Percentiles rank a stretch among this genome's conserved stretches.
These are phyloP conservation scores for Tachina lurida DNA, from an alignment of 2,888 invertebrate species.

Conservation along the genomic window DNA sequence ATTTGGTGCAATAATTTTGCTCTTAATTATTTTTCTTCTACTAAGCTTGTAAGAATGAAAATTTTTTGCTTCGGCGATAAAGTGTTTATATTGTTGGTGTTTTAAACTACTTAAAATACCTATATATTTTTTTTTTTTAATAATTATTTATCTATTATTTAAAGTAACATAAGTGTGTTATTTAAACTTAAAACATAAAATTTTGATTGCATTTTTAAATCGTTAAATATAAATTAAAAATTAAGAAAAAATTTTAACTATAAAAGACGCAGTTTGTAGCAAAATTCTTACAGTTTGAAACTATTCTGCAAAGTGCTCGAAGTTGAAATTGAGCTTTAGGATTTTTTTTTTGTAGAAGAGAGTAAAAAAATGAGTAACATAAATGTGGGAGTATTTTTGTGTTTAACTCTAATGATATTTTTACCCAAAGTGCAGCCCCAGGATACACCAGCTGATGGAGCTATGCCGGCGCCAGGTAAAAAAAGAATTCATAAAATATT, in stretches of 20 bases:
- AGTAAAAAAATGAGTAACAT: not conserved
- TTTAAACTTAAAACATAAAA: constrained; percentile 9
- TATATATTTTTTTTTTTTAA: not conserved
- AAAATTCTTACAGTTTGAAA: not conserved
- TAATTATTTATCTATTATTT: constrained; percentile 18
- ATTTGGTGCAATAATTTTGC: not conserved
- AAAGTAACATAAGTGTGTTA: constrained; percentile 1
- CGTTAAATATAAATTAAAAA: constrained; percentile 7
- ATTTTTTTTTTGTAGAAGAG: no score
- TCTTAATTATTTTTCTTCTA: not conserved
- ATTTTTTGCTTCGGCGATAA: not conserved
- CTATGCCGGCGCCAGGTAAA: not conserved
- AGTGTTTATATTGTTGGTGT: not conserved
- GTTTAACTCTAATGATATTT: not conserved
- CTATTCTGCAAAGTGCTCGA: not conserved
- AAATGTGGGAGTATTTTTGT: not conserved
- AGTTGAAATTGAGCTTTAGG: not conserved
- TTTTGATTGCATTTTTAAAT: constrained; percentile 6
- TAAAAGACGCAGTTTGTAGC: not conserved
- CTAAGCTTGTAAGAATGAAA: not conserved
- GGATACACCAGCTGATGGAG: not conserved
- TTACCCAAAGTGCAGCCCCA: not conserved
- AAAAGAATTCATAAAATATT: no score
- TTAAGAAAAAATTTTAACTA: not conserved
- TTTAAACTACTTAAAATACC: not conserved